Evolutionary conservation across 2,797 vertebrate genomes (phyloP), one percentile per base, ranked within the genome.

Genomic region (Carapus acus): DNA sequence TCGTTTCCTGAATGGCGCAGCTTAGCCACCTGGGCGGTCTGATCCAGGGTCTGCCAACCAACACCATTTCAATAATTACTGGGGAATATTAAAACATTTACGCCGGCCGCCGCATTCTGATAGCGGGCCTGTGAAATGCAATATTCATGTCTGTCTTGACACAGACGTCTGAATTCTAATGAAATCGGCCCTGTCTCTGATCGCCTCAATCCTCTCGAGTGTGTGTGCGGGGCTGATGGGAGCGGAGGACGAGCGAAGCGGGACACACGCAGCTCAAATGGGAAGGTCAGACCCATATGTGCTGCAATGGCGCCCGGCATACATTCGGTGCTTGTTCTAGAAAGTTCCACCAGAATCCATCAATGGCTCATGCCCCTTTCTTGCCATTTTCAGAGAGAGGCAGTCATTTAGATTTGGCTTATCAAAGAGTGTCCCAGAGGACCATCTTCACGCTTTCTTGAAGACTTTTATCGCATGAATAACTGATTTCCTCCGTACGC

Each of bases 71-170:
- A 87, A 81, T 85, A 68, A 87, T 86, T 87, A 43, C 67, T 33
- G 8, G 68, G 17, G 65, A 76, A 79, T 81, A 80, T 77, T 83
- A 70, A 83, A 85, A 81, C 73, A 78, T 82, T 81, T 76, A 77
- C 73, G 72, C 63, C 34, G 66, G 61, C 62, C 58, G 65, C 16
- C 49, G 80, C 69, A 78, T 83, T 79, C 78, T 79, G 79, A 82
- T 76, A 29, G 49, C n/a, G n/a, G 43, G 21, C 23, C 41, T 5
- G 27, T 60, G 49, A 71, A 69, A 86, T 85, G 66, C 71, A 88
- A 85, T 82, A 86, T 85, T 84, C 47, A 82, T 83, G 70, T 54
- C 48, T 51, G 48, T 77, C 74, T 75, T 73, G 71, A 77, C 78
- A 61, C 21, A 54, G 68, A 82, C 47, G 14, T 73, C 77, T 79